Percentiles rank a stretch among this genome's conserved stretches.
Evolutionary conservation across 2,797 vertebrate species (phyloP).

Genomic region (Arremon aurantiirostris): DNA sequence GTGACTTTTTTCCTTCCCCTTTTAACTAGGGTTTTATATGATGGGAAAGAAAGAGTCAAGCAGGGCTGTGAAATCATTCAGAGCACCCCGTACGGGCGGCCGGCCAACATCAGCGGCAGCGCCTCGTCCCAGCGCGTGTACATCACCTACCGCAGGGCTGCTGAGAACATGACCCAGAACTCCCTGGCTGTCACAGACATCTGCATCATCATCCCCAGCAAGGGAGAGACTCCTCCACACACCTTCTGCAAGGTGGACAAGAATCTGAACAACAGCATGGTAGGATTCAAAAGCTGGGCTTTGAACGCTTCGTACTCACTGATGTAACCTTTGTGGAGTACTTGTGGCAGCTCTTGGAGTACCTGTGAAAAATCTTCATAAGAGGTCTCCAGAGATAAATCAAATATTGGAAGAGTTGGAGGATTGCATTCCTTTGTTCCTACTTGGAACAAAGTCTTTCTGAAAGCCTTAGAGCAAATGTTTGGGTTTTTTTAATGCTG

Average conservation of each 20-base stretch:
- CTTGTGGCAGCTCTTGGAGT: background rate
- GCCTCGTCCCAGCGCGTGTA: constrained; percentile 94
- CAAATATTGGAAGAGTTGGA: background rate
- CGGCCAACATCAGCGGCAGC: constrained; percentile 90
- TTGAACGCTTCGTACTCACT: fast-evolving
- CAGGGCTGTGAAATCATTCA: constrained; percentile 95
- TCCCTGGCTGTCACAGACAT: constrained; percentile 94
- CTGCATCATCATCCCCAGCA: constrained; percentile 93
- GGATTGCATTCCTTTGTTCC: background rate
- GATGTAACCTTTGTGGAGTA: background rate
- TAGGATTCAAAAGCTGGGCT: constrained; percentile 68
- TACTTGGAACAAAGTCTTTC: background rate
- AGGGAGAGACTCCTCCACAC: constrained; percentile 93
- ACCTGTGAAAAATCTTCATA: background rate
- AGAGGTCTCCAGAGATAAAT: background rate
- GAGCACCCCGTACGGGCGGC: constrained; percentile 89
- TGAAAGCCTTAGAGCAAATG: background rate
- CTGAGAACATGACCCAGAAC: constrained; percentile 89
- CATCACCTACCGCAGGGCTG: constrained; percentile 92
- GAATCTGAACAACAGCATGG: constrained; percentile 98
- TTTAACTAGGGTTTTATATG: constrained; percentile 86
- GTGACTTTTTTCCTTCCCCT: background rate
- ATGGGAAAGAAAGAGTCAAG: constrained; percentile 97
- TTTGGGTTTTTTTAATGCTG: background rate
- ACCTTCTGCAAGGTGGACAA: constrained; percentile 98